Evolutionary conservation across 2,113 vertebrate genomes (phyloP).

Genomic region (Gallinago paraguaiae): DNA sequence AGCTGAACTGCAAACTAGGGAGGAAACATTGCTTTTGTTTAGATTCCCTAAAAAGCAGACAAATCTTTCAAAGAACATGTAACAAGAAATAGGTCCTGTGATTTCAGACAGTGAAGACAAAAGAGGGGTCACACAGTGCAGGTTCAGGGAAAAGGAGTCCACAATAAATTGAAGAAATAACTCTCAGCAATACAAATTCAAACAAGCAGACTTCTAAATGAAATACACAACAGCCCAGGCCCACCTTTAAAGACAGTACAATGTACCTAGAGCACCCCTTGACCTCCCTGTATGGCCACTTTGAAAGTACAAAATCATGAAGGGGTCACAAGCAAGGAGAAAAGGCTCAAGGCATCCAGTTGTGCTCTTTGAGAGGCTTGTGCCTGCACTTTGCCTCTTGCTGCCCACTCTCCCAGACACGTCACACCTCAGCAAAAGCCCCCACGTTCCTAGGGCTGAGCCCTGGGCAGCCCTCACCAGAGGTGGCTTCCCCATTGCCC

Average conservation of each 20-base stretch:
- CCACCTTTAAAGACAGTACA: neutral
- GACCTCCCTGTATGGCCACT: neutral
- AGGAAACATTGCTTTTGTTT: neutral
- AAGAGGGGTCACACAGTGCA: neutral
- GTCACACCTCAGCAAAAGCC: neutral
- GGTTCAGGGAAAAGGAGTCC: neutral
- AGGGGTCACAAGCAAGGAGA: neutral
- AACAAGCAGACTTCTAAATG: neutral
- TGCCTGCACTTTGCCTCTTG: neutral
- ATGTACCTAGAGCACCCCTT: neutral
- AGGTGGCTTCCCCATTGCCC: fast-evolving
- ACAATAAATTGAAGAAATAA: neutral
- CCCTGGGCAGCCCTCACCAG: neutral
- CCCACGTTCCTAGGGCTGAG: neutral
- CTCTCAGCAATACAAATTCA: neutral
- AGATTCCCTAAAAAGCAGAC: neutral
- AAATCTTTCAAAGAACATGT: neutral
- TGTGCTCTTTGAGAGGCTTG: neutral
- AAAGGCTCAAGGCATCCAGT: neutral
- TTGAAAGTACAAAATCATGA: neutral
- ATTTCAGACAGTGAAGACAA: neutral
- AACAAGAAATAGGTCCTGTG: neutral
- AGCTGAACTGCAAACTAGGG: neutral
- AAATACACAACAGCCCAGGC: neutral
- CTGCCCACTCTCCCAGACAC: neutral